phyloP scores from a whole-genome alignment of 2,797 vertebrate genomes.

The Cynodonichthys magdalenae region DNA sequence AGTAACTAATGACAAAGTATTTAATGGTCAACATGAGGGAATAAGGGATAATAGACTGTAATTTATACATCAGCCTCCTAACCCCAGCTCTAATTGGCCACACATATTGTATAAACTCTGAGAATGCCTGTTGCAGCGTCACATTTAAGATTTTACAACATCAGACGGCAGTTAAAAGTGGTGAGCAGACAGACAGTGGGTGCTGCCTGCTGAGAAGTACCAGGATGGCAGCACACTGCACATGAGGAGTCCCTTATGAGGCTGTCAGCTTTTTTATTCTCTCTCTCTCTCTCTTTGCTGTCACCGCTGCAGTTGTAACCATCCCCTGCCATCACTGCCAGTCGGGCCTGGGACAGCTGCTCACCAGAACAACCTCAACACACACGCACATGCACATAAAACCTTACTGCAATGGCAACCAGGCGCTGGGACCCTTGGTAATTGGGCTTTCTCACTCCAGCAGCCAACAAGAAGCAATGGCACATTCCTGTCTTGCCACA shows the following conservation, averaged over 20 bases:
- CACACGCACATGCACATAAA: slow-evolving; percentile 29
- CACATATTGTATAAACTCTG: slow-evolving; percentile 75
- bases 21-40: slow-evolving; percentile 77
- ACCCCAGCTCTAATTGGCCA: slow-evolving; percentile 83
- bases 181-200: slow-evolving; percentile 64
- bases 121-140: slow-evolving; percentile 58
- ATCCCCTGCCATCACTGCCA: slow-evolving; percentile 64
- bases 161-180: slow-evolving; percentile 72
- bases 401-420: slow-evolving; percentile 48
- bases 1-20: slow-evolving; percentile 77
- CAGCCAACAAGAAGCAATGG: slow-evolving; percentile 74
- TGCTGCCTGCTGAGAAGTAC: slow-evolving; percentile 57
- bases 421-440: slow-evolving; percentile 66
- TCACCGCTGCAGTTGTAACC: slow-evolving; percentile 54
- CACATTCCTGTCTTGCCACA: slow-evolving; percentile 82
- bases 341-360: slow-evolving; percentile 68
- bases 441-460: slow-evolving; percentile 79
- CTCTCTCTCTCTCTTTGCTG: slow-evolving; percentile 36
- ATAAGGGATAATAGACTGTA: slow-evolving; percentile 78
- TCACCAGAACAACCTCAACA: slow-evolving; percentile 67
- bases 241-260: slow-evolving; percentile 65
- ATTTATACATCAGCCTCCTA: slow-evolving; percentile 80
- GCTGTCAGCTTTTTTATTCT: slow-evolving; percentile 44
- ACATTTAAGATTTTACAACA: slow-evolving; percentile 70
- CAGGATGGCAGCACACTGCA: slow-evolving; percentile 65